Conservation (phyloP, 2,113 vertebrate species). For the Alethe diademata region DNA sequence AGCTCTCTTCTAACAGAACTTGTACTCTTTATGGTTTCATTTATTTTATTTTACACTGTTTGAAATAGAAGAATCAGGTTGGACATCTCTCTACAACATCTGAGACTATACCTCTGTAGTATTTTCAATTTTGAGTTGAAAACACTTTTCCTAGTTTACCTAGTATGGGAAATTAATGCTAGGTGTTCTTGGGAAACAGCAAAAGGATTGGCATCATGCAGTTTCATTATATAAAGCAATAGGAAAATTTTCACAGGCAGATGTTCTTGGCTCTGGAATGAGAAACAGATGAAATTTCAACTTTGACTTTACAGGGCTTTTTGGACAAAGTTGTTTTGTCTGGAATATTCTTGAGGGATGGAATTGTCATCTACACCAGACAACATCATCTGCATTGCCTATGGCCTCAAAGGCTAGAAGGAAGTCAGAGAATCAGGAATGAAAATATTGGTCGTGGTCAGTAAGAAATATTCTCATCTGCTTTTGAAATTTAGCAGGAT, state of each 20-base stretch:
- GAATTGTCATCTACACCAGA: background rate
- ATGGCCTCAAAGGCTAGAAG: background rate
- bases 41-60: background rate
- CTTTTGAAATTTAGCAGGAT: background rate
- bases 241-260: background rate
- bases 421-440: background rate
- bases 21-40: background rate
- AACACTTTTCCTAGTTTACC: background rate
- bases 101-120: background rate
- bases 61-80: background rate
- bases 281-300: background rate
- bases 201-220: background rate
- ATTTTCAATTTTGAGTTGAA: background rate
- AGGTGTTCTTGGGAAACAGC: background rate
- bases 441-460: background rate
- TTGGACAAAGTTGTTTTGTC: background rate
- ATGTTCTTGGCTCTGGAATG: background rate
- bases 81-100: background rate
- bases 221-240: background rate
- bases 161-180: background rate
- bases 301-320: background rate
- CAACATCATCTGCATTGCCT: fast-evolving
- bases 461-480: background rate
- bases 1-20: background rate
- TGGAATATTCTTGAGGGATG: background rate